Conservation (phyloP, 2,113 vertebrate genomes). For the Pedionomus torquatus region DNA sequence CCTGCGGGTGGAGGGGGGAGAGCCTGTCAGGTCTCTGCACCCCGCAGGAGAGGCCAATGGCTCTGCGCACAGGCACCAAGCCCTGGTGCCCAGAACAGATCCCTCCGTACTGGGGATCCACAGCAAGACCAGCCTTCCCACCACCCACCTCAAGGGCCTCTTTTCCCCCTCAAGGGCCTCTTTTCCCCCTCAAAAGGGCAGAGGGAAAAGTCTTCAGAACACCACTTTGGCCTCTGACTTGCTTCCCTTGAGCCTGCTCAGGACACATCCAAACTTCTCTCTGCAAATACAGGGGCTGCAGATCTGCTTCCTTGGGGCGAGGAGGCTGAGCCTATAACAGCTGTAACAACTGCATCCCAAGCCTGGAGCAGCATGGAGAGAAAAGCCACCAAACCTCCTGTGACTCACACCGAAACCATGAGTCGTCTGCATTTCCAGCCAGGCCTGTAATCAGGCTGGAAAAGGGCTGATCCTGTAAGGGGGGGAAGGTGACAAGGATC, state of each 20-base stretch:
- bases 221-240: not conserved
- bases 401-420: conserved; percentile 37
- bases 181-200: not conserved
- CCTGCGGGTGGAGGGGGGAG: not conserved
- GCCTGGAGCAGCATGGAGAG: not conserved
- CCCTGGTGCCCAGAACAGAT: accelerated
- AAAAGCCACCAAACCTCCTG: conserved; percentile 4
- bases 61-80: not conserved
- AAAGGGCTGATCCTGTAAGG: not conserved
- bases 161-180: not conserved
- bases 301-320: not conserved
- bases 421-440: conserved; percentile 1
- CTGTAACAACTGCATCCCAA: accelerated
- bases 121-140: not conserved
- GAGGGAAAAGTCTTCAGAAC: not conserved
- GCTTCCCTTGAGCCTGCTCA: not conserved
- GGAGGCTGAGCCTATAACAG: not conserved
- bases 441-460: not conserved
- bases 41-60: not conserved
- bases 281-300: not conserved
- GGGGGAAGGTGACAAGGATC: not conserved
- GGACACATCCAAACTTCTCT: not conserved
- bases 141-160: not conserved
- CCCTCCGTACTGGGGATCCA: accelerated
- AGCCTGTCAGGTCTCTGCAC: not conserved